Percentiles rank a stretch among this genome's conserved stretches.
Conservation (phyloP, 2,113 vertebrate species). For the Psittacula cyanocephala region DNA sequence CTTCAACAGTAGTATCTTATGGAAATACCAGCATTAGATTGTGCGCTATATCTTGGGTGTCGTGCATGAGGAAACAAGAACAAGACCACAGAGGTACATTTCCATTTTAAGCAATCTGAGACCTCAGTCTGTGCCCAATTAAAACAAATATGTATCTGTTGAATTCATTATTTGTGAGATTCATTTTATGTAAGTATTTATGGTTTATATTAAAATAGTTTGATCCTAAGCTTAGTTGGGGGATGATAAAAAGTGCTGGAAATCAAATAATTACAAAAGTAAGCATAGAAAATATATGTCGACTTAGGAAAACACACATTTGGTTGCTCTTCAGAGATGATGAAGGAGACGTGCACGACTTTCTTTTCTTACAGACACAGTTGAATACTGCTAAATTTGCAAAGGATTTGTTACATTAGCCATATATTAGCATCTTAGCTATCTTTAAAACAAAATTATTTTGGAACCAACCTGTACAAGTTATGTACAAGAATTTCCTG, state of each 20-base stretch:
- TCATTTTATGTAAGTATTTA: background rate
- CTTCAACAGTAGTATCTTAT: background rate
- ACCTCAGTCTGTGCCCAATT: conserved; percentile 17
- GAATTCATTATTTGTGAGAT: background rate
- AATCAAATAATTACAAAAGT: background rate
- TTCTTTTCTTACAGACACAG: background rate
- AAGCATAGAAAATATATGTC: background rate
- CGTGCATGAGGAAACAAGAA: background rate
- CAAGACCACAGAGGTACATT: background rate
- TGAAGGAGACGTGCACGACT: background rate
- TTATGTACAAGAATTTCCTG: background rate
- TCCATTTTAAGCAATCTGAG: background rate
- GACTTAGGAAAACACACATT: background rate
- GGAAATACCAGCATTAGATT: background rate
- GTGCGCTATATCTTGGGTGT: background rate
- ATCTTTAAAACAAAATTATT: background rate
- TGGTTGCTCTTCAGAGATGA: background rate
- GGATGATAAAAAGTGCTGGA: background rate
- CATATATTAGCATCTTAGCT: background rate
- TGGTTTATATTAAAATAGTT: conserved; percentile 13
- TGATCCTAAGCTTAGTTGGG: background rate
- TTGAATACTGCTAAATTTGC: background rate
- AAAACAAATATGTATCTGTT: background rate
- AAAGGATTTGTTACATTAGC: background rate
- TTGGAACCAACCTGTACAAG: background rate